phyloP scores from a whole-genome alignment of 2,888 invertebrate genomes.

The Athalia rosae region DNA sequence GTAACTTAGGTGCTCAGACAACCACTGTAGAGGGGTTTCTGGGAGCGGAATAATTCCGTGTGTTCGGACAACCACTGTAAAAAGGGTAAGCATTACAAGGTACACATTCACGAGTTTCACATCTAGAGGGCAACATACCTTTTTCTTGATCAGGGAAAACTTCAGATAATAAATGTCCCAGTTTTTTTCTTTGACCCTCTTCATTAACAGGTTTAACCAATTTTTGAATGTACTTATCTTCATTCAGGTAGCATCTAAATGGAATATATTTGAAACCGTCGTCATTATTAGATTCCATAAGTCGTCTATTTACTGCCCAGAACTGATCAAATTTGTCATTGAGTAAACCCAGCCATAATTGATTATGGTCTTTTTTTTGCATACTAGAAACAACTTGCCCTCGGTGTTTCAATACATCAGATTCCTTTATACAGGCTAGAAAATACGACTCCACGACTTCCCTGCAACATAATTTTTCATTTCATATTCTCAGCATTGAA shows the following conservation, averaged over 20 bases:
- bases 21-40: slow-evolving; percentile 96
- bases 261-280: slow-evolving; percentile 94
- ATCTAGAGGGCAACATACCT: slow-evolving; percentile 63
- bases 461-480: slow-evolving; percentile 74
- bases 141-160: slow-evolving; percentile 79
- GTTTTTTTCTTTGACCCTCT: slow-evolving; percentile 83
- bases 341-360: slow-evolving; percentile 94
- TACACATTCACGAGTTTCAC: background rate
- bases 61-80: slow-evolving; percentile 85
- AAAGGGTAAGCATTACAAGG: slow-evolving; percentile 48
- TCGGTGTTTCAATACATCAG: slow-evolving; percentile 97
- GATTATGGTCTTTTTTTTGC: slow-evolving; percentile 98
- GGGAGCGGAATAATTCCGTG: slow-evolving; percentile 93
- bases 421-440: slow-evolving; percentile 97
- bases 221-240: slow-evolving; percentile 84
- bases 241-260: slow-evolving; percentile 83
- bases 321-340: slow-evolving; percentile 99
- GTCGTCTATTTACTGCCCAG: slow-evolving; percentile 96
- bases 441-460: slow-evolving; percentile 96
- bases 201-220: slow-evolving; percentile 85
- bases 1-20: slow-evolving; percentile 97
- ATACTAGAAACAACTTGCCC: slow-evolving; percentile 92
- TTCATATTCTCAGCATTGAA: background rate
- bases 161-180: slow-evolving; percentile 83
- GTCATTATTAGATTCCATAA: slow-evolving; percentile 91